Evolutionary conservation across 2,888 invertebrate genomes (phyloP).

Genomic region (Cephus sareptanus): DNA sequence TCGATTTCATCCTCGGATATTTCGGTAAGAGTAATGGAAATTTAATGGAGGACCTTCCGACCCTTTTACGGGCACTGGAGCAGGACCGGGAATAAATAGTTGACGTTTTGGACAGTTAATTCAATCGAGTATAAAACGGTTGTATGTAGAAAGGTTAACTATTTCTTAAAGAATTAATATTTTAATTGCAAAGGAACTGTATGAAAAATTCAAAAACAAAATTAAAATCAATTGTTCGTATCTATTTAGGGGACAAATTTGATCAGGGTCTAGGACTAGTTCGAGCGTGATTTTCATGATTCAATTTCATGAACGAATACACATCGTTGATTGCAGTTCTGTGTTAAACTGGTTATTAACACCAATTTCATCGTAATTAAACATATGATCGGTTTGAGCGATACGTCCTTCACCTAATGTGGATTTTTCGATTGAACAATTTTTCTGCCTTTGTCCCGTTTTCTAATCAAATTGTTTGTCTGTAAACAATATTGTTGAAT

Average conservation of each 20-base stretch:
- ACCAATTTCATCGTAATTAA: constrained; percentile 55
- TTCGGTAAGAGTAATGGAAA: neutral
- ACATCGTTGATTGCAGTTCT: constrained; percentile 49
- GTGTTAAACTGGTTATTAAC: constrained; percentile 54
- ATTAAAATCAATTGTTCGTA: too few species aligned
- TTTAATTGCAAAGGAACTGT: neutral
- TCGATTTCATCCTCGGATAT: neutral
- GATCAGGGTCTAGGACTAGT: too few species aligned
- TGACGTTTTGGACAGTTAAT: neutral
- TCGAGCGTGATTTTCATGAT: constrained; percentile 21
- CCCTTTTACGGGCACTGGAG: neutral
- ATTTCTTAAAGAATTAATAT: neutral
- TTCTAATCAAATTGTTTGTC: too few species aligned
- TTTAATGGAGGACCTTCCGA: neutral
- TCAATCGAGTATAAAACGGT: neutral
- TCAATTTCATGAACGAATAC: constrained; percentile 57
- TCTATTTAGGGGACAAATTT: too few species aligned
- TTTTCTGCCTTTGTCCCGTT: too few species aligned
- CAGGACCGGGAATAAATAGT: neutral
- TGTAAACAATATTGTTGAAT: too few species aligned
- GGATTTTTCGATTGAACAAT: too few species aligned
- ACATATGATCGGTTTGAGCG: constrained; percentile 24
- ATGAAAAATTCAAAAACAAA: too few species aligned
- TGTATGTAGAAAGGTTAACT: neutral
- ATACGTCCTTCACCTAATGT: too few species aligned